Evolutionary conservation across 2,888 invertebrate species (phyloP), one percentile per base, ranked within the genome.

Genomic region (Eilema depressum): DNA sequence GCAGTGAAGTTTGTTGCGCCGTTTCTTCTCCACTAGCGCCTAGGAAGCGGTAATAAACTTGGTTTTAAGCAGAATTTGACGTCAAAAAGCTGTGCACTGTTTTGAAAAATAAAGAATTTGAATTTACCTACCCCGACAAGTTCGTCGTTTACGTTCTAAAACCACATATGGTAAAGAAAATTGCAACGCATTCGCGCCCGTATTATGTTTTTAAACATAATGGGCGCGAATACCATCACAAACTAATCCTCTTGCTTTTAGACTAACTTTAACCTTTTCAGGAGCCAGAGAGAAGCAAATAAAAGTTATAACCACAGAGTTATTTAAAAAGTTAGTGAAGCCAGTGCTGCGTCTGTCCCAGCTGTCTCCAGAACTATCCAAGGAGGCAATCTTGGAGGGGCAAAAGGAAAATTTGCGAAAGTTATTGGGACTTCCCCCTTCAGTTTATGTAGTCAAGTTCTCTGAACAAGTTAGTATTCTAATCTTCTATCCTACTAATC

Each of bases 401-500:
- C 69, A 68, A 59, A 67, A 28, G 73, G 53, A 74, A 3, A 77
- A 80, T 56, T 74, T 90, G 1, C 82, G 79, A 3, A 81, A 72
- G 7, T 68, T 93, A 47, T 77, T 93, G 26, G 75, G 84, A 0
- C 66, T 93, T 62, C 83, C 83, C 0, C 20, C 57, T 0, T 81
- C 80, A 0, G 79, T 86, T 0, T 76, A 68, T 0, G 83, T 92
- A 3, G 85, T 88, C 3, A 87, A 83, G 69, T 88, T 93, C 28
- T 79, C 86, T 10, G 90, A 92, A 17, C 89, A 92, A 86, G 93
- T 92, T 71, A 74, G 75, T 76, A 2, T 28, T 17, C n/a, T n/a
- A n/a, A n/a, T n/a, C n/a, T n/a, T n/a, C n/a, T n/a, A n/a, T n/a
- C n/a, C n/a, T n/a, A n/a, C n/a, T n/a, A n/a, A n/a, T n/a, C n/a